These are phyloP conservation scores for Ctenomys sociabilis DNA, from an alignment of 2,113 vertebrate genomes.

Conservation along the genomic window DNA sequence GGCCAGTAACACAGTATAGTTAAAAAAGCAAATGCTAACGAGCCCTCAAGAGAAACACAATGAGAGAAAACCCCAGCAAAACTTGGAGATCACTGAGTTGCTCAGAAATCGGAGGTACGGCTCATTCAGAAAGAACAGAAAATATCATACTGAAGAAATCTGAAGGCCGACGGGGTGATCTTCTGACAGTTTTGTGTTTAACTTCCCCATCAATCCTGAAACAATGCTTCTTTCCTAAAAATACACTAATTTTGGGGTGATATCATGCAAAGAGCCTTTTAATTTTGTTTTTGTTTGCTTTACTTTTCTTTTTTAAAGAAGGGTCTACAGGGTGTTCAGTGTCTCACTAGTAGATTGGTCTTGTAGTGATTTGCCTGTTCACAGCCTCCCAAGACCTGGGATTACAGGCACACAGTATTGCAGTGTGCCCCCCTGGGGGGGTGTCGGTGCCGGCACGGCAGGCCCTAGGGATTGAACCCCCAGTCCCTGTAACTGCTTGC, in stretches of 20 bases:
- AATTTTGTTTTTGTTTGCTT: no score
- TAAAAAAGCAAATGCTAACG: not conserved
- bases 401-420: no score
- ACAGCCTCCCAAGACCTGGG: no score
- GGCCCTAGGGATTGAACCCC: no score
- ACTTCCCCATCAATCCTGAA: not conserved
- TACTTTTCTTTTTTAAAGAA: no score
- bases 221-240: not conserved
- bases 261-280: not conserved
- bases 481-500: no score
- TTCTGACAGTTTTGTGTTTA: not conserved
- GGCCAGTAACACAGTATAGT: not conserved
- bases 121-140: not conserved
- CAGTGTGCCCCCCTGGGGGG: no score
- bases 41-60: not conserved
- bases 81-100: not conserved
- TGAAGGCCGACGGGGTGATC: not conserved
- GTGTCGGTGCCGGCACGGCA: no score
- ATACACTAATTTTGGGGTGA: not conserved
- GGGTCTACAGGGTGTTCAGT: no score
- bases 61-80: not conserved
- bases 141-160: not conserved
- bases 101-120: not conserved
- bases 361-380: no score
- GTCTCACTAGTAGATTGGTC: no score